Evolutionary conservation across 2,888 invertebrate species (phyloP), one percentile per base, ranked within the genome.

Genomic region (Palloptera scutellata): DNA sequence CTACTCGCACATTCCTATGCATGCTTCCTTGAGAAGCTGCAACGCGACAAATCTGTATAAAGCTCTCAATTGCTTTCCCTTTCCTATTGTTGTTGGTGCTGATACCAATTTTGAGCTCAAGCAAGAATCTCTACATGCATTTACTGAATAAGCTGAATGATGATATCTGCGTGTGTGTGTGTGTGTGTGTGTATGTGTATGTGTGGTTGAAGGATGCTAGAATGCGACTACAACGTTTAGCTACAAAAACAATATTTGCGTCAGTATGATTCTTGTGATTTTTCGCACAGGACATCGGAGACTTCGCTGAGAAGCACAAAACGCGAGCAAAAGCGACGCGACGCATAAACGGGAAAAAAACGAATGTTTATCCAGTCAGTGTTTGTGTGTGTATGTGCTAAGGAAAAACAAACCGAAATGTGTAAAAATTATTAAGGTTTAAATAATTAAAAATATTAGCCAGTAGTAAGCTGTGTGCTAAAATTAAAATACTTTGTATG

Each of bases 181-280:
- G 20, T 60, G 12, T 61, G 30, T 30, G 30, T 30, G 30, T 30
- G 6, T 30, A 6, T n/a, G 20, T 60, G 12, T 61, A 40, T 1
- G 19, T 5, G 8, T 42, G 42, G 11, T 55, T n/a, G 19, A 20
- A 19, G 17, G 30, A 30, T 30, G 30, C 30, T 30, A 30, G 30
- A 30, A 30, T 30, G 30, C 6, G 2, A 6, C 30, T 30, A 30
- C 30, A 30, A 30, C 30, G 3, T 30, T 30, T 30, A 30, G 74
- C 75, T 76, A 79, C 80, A 79, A 79, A 79, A 79, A 79, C 79
- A 80, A 79, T 74, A 68, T 73, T 71, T 68, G 71, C 75, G 66
- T 81, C 80, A 81, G 81, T 81, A 76, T 68, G 76, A 69, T 73
- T 81, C 77, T 77, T 80, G 81, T 78, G 76, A 81, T 70, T 79